These are phyloP conservation scores for Arrhopalites spinosus DNA, from an alignment of 2,888 invertebrate species.

Conservation along the genomic window DNA sequence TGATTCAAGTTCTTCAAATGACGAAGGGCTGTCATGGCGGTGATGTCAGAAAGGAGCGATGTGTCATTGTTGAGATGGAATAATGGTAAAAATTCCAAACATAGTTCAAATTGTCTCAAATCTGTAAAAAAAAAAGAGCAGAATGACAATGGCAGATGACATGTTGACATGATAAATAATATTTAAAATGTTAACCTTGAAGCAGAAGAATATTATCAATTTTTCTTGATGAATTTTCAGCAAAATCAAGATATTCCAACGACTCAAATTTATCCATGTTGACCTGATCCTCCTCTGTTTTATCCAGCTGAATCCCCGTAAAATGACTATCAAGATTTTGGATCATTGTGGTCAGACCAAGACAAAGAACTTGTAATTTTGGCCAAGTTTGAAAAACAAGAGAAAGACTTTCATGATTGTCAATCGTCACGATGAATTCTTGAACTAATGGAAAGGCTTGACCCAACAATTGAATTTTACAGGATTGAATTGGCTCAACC, in stretches of 20 bases:
- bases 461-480: background rate
- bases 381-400: constrained; percentile 8
- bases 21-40: background rate
- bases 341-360: background rate
- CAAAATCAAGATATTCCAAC: background rate
- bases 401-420: background rate
- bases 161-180: no score
- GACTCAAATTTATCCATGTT: background rate
- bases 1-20: background rate
- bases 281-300: background rate
- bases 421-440: background rate
- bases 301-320: background rate
- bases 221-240: background rate
- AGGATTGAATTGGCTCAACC: background rate
- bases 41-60: no score
- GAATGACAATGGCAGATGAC: no score
- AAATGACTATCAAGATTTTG: background rate
- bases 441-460: background rate
- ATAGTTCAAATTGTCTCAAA: no score
- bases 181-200: background rate
- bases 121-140: no score
- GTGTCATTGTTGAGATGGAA: background rate
- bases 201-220: background rate
- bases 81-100: background rate
- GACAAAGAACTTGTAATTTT: background rate